Evolutionary conservation across 64 coral and sea anemone genomes (phyloP).

Genomic region (Dendrophyllia cribrosa): DNA sequence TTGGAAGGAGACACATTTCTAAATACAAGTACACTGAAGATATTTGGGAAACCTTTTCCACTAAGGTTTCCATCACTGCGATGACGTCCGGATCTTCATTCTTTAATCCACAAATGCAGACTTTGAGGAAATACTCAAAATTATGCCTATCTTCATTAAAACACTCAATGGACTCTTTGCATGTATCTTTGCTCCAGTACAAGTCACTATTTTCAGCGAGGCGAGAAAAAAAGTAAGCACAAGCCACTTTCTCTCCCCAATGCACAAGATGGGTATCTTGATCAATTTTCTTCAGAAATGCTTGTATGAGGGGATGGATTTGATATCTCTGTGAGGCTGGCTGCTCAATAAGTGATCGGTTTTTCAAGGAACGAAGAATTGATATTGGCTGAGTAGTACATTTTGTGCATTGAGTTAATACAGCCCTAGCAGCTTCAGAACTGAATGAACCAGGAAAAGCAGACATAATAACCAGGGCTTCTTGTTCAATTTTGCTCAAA

Average conservation of each 20-base stretch:
- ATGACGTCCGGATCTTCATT: not conserved
- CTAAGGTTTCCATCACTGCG: not conserved
- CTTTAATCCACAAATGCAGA: not conserved
- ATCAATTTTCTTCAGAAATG: constrained; percentile 11
- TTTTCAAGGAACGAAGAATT: not conserved
- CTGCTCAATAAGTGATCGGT: constrained; percentile 3
- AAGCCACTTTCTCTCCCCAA: not conserved
- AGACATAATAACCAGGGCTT: constrained; percentile 15
- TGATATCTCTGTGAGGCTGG: not conserved
- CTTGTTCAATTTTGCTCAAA: not conserved
- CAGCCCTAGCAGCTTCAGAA: not conserved
- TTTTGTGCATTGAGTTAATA: not conserved
- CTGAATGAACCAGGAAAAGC: not conserved
- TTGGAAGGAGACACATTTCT: constrained; percentile 45
- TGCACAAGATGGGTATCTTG: not conserved
- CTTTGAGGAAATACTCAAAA: constrained; percentile 52
- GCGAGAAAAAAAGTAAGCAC: constrained; percentile 14
- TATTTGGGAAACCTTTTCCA: not conserved
- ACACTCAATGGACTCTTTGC: constrained; percentile 33
- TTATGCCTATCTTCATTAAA: constrained; percentile 57
- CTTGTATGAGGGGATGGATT: constrained; percentile 41
- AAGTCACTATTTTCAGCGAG: not conserved
- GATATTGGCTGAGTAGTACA: not conserved
- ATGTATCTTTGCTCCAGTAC: constrained; percentile 42
- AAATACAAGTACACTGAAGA: constrained; percentile 18